Percentiles rank a stretch among this genome's conserved stretches.
Evolutionary conservation across 2,797 vertebrate species (phyloP).

Genomic region (Galago senegalensis): DNA sequence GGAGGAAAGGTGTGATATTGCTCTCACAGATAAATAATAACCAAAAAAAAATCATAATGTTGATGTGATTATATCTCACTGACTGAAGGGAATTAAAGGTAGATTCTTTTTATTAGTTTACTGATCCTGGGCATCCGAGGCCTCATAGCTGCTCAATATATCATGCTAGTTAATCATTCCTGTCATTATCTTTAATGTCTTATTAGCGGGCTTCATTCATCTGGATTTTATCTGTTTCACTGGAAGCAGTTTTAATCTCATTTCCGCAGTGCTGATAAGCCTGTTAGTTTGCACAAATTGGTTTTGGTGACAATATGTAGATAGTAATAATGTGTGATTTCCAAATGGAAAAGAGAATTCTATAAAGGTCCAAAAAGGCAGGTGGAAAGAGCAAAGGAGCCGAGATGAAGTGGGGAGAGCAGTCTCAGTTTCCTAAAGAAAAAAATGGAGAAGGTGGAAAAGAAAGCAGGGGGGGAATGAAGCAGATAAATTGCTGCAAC

Average conservation of each 20-base stretch:
- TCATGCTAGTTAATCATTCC: slow-evolving; percentile 44
- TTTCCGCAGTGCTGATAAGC: slow-evolving; percentile 78
- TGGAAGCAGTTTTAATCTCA: slow-evolving; percentile 84
- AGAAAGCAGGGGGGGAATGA: neutral
- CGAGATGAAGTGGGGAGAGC: neutral
- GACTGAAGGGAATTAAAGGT: slow-evolving; percentile 75
- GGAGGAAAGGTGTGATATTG: slow-evolving; percentile 76
- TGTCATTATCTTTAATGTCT: slow-evolving; percentile 74
- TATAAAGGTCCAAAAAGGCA: slow-evolving; percentile 61
- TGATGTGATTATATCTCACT: slow-evolving; percentile 72
- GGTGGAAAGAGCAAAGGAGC: slow-evolving; percentile 8
- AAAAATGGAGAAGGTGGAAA: slow-evolving; percentile 58
- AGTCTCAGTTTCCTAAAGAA: slow-evolving; percentile 25
- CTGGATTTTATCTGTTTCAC: slow-evolving; percentile 80
- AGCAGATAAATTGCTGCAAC: neutral
- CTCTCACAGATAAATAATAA: slow-evolving; percentile 82
- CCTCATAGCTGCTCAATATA: slow-evolving; percentile 59
- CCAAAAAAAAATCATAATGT: slow-evolving; percentile 60
- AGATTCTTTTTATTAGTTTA: slow-evolving; percentile 66
- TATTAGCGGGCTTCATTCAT: slow-evolving; percentile 79
- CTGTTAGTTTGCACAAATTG: slow-evolving; percentile 81
- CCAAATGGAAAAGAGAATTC: slow-evolving; percentile 76
- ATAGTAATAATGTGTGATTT: slow-evolving; percentile 72
- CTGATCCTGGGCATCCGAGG: slow-evolving; percentile 42
- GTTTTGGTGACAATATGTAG: slow-evolving; percentile 82